phyloP scores from a whole-genome alignment of 2,797 vertebrate species.

The Lutra lutra region DNA sequence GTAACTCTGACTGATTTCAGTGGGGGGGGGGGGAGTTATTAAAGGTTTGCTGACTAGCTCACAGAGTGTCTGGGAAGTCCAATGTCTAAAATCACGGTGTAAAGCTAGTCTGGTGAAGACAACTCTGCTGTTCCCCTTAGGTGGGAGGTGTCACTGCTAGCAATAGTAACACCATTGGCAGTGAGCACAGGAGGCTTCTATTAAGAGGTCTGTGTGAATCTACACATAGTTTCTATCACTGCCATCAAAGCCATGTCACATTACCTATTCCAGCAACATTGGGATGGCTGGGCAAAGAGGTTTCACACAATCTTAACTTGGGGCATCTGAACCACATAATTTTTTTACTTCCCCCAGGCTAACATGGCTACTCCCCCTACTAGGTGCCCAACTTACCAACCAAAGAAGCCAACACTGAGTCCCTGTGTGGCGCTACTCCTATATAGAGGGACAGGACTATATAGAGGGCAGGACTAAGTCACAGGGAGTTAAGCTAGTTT shows the following conservation, averaged over 20 bases:
- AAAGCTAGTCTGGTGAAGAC: not conserved
- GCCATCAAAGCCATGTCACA: not conserved
- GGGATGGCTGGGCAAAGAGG: not conserved
- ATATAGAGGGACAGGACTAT: not conserved
- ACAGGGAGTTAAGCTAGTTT: not conserved
- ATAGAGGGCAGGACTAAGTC: not conserved
- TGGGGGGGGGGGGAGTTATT: too few relatives aligned
- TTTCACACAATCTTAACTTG: not conserved
- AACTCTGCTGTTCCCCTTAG: not conserved
- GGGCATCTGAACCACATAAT: not conserved
- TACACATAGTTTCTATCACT: not conserved
- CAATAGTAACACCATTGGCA: not conserved
- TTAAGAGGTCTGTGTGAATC: not conserved
- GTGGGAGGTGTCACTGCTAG: not conserved
- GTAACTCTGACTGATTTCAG: not conserved
- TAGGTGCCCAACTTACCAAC: not conserved
- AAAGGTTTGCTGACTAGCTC: not conserved
- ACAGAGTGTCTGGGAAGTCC: not conserved
- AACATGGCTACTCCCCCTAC: not conserved
- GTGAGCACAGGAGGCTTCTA: not conserved
- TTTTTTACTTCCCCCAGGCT: not conserved
- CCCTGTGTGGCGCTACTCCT: not conserved
- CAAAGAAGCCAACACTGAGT: not conserved
- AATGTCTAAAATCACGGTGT: not conserved
- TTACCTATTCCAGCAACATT: not conserved